Evolutionary conservation across 2,797 vertebrate genomes (phyloP).

Genomic region (Bucorvus abyssinicus): DNA sequence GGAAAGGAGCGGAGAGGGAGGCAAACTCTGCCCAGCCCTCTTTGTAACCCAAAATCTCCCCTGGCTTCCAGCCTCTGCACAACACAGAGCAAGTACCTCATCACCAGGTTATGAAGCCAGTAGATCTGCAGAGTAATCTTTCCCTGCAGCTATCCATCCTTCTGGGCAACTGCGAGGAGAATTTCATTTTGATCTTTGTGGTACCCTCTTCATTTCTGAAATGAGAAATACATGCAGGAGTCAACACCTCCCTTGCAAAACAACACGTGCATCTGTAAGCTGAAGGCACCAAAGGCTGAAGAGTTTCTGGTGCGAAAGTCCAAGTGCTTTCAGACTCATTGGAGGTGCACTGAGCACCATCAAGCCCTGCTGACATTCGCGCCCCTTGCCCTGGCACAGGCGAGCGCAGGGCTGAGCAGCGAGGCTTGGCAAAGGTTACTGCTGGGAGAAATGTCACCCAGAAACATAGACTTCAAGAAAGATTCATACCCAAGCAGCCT

Average conservation of each 20-base stretch:
- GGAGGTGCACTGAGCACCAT: neutral
- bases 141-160: neutral
- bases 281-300: neutral
- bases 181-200: neutral
- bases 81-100: neutral
- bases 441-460: conserved; percentile 37
- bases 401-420: neutral
- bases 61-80: neutral
- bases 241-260: neutral
- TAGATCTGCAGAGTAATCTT: neutral
- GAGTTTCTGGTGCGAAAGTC: neutral
- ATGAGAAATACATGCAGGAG: neutral
- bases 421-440: conserved; percentile 8
- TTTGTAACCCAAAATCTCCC: neutral
- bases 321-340: neutral
- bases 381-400: neutral
- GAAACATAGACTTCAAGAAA: conserved; percentile 10
- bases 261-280: neutral
- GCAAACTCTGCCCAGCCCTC: neutral
- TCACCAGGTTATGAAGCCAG: neutral
- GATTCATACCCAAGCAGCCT: conserved; percentile 45
- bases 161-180: neutral
- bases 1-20: neutral
- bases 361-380: neutral
- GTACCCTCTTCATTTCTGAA: neutral